phyloP scores from a whole-genome alignment of 2,797 vertebrate species.

The Miichthys miiuy region DNA sequence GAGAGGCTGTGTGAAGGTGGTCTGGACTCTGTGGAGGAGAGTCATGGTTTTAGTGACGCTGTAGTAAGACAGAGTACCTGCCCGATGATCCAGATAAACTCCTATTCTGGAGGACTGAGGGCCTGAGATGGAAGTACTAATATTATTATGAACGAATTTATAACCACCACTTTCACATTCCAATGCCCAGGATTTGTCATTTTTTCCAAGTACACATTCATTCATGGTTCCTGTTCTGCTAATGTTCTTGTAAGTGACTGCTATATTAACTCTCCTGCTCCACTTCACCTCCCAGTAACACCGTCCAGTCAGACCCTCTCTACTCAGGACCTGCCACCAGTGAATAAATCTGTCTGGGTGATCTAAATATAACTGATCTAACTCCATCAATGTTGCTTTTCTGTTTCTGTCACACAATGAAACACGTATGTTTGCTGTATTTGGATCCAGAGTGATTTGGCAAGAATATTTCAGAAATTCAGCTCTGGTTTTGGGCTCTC shows the following conservation, averaged over 20 bases:
- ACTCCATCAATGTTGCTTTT: not conserved
- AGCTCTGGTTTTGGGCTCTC: constrained; percentile 16
- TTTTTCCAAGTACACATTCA: constrained; percentile 18
- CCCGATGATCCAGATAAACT: constrained; percentile 31
- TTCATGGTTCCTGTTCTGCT: not conserved
- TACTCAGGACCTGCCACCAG: not conserved
- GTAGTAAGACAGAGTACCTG: constrained; percentile 43
- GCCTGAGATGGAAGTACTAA: not conserved
- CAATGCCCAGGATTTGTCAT: constrained; percentile 35
- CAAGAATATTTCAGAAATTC: not conserved
- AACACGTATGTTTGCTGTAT: constrained; percentile 26
- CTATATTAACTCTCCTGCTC: rapidly evolving
- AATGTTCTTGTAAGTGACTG: constrained; percentile 17
- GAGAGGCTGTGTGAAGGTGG: constrained; percentile 42
- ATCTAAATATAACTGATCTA: rapidly evolving
- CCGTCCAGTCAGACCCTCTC: constrained; percentile 14
- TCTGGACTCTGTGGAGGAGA: constrained; percentile 40
- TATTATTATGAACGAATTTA: not conserved
- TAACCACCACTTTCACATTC: rapidly evolving
- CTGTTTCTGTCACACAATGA: rapidly evolving
- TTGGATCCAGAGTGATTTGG: constrained; percentile 9
- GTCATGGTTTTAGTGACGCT: constrained; percentile 30
- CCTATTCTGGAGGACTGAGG: constrained; percentile 20
- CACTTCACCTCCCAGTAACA: constrained; percentile 46
- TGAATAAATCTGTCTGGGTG: not conserved